Evolutionary conservation across 2,797 vertebrate species (phyloP).

Genomic region (Aeoliscus strigatus): DNA sequence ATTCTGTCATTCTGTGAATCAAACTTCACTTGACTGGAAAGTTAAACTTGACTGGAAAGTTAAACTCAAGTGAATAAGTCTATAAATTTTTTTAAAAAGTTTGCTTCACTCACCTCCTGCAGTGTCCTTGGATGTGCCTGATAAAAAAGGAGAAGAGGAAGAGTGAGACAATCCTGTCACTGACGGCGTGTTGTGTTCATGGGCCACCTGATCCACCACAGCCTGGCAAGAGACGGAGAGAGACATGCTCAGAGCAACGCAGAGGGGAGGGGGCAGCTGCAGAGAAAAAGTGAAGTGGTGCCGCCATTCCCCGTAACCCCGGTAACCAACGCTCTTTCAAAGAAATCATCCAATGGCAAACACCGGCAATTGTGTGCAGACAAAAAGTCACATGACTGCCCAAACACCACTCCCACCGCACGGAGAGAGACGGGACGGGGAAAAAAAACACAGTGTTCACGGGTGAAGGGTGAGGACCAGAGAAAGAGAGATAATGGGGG

Average conservation of each 20-base stretch:
- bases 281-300: slow-evolving; percentile 72
- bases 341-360: slow-evolving; percentile 76
- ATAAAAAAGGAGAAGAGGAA: slow-evolving; percentile 54
- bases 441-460: slow-evolving; percentile 15
- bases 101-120: slow-evolving; percentile 61
- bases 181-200: slow-evolving; percentile 33
- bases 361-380: slow-evolving; percentile 73
- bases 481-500: slow-evolving; percentile 8
- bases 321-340: slow-evolving; percentile 81
- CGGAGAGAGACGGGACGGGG: slow-evolving; percentile 16
- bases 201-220: slow-evolving; percentile 62
- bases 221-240: slow-evolving; percentile 46
- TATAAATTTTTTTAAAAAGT: slow-evolving; percentile 1
- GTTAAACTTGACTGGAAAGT: slow-evolving; percentile 8
- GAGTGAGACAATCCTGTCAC: slow-evolving; percentile 41
- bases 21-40: no score
- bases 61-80: neutral
- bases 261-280: slow-evolving; percentile 40
- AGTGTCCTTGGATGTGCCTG: slow-evolving; percentile 33
- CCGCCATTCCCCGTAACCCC: slow-evolving; percentile 75
- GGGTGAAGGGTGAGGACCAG: slow-evolving; percentile 7
- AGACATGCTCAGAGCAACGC: slow-evolving; percentile 22
- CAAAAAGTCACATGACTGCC: slow-evolving; percentile 78
- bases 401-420: slow-evolving; percentile 60
- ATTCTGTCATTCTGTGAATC: no score